phyloP scores from a whole-genome alignment of 2,113 vertebrate genomes.

The Merops nubicus region DNA sequence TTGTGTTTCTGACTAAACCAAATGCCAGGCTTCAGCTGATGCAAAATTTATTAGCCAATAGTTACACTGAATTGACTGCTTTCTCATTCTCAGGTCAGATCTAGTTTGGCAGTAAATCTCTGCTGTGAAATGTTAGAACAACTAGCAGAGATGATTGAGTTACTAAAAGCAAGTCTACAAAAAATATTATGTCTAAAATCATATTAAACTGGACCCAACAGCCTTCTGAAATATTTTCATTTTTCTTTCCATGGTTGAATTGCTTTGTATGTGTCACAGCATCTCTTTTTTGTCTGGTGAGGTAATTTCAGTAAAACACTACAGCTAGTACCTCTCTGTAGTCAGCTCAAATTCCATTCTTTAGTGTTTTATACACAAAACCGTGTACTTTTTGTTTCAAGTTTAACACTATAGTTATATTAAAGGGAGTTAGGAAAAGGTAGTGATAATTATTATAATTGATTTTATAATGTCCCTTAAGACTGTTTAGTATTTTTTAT shows the following conservation, averaged over 20 bases:
- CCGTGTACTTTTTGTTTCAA: not conserved
- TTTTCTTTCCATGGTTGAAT: conserved; percentile 9
- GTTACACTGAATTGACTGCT: not conserved
- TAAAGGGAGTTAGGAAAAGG: not conserved
- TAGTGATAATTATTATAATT: not conserved
- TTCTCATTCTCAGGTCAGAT: conserved; percentile 29
- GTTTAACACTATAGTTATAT: not conserved
- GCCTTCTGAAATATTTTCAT: conserved; percentile 17
- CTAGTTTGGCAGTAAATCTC: conserved; percentile 71
- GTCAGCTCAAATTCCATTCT: not conserved
- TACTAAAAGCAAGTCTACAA: conserved; percentile 80
- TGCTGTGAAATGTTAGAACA: conserved; percentile 73
- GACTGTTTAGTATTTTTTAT: not conserved
- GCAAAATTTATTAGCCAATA: conserved; percentile 26
- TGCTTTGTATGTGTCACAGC: not conserved
- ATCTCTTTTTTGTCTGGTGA: not conserved
- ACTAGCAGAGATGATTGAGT: conserved; percentile 72
- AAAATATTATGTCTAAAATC: too few species aligned
- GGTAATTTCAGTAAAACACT: not conserved
- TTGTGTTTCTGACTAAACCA: not conserved
- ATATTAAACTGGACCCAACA: conserved; percentile 4
- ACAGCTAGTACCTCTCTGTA: not conserved
- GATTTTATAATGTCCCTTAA: not conserved
- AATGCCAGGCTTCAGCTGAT: not conserved
- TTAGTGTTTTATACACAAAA: not conserved